Percentiles rank a stretch among this genome's conserved stretches.
These are phyloP conservation scores for Arctocebus calabarensis DNA, from an alignment of 2,797 vertebrate species.

Conservation along the genomic window DNA sequence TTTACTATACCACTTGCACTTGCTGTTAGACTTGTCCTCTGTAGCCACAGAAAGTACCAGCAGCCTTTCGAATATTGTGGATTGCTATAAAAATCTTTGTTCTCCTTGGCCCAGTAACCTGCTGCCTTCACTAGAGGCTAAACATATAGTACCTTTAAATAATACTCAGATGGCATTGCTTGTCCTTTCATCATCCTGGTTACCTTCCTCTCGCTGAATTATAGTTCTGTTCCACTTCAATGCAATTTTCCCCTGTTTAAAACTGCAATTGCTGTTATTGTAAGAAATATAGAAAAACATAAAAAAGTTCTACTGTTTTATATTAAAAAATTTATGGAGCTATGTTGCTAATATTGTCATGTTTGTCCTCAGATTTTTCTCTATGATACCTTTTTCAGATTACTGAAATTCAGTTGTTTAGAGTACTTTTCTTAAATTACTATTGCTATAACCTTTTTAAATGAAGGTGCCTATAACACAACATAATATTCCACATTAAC, in stretches of 20 bases:
- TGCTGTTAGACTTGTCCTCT: not conserved
- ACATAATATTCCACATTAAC: not conserved
- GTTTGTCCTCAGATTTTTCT: not conserved
- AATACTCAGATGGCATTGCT: not conserved
- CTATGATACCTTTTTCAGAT: not conserved
- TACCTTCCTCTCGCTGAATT: not conserved
- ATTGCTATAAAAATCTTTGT: constrained; percentile 18
- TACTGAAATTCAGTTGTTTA: not conserved
- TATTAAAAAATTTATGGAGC: constrained; percentile 25
- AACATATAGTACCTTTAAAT: constrained; percentile 29
- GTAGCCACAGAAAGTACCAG: constrained; percentile 12
- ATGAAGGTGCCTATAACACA: not conserved
- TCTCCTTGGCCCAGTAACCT: constrained; percentile 48
- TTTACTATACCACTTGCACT: not conserved
- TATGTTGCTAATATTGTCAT: constrained; percentile 20
- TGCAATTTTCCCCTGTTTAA: not conserved
- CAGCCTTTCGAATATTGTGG: constrained; percentile 17
- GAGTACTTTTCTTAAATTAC: not conserved
- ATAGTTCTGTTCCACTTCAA: not conserved
- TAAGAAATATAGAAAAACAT: constrained; percentile 22
- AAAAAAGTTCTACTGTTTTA: constrained; percentile 5
- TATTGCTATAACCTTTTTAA: not conserved
- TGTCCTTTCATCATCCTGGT: not conserved
- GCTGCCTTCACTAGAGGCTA: constrained; percentile 2
- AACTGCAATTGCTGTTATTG: constrained; percentile 21